These are phyloP conservation scores for Lymantria dispar DNA, from an alignment of 2,888 invertebrate genomes.

Conservation along the genomic window DNA sequence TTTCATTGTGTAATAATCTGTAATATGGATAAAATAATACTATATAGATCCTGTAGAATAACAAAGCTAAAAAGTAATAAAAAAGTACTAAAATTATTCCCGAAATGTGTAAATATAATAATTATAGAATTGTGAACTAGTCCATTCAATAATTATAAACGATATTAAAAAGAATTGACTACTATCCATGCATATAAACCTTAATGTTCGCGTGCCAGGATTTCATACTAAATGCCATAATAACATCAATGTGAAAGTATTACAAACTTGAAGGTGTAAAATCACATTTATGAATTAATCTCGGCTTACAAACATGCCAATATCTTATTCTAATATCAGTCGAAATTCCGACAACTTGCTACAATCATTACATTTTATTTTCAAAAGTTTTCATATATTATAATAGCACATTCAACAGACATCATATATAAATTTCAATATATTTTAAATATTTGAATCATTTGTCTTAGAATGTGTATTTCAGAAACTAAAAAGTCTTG, in stretches of 20 bases:
- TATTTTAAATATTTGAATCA: conserved; percentile 3
- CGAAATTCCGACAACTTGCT: conserved; percentile 38
- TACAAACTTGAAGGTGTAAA: conserved; percentile 29
- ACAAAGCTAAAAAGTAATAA: too few species aligned
- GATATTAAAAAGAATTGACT: background rate
- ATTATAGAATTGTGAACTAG: background rate
- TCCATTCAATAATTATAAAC: too few species aligned
- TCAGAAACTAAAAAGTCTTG: conserved; percentile 1
- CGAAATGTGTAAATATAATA: too few species aligned
- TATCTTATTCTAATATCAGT: conserved; percentile 51
- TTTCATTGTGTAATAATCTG: too few species aligned
- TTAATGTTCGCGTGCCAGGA: conserved; percentile 45
- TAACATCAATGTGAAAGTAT: conserved; percentile 36
- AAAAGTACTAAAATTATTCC: too few species aligned
- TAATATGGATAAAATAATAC: too few species aligned
- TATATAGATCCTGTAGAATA: too few species aligned
- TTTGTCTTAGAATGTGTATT: too few species aligned
- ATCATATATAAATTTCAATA: background rate
- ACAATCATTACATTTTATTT: conserved; percentile 1
- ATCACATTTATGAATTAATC: conserved; percentile 30
- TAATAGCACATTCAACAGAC: background rate
- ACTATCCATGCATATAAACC: conserved; percentile 21
- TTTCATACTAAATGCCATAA: conserved; percentile 59
- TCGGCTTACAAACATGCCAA: conserved; percentile 49
- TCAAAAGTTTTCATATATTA: background rate